Base-by-base conservation (phyloP, 2,113 vertebrate species). In the Macheiramphus alcinus region DNA sequence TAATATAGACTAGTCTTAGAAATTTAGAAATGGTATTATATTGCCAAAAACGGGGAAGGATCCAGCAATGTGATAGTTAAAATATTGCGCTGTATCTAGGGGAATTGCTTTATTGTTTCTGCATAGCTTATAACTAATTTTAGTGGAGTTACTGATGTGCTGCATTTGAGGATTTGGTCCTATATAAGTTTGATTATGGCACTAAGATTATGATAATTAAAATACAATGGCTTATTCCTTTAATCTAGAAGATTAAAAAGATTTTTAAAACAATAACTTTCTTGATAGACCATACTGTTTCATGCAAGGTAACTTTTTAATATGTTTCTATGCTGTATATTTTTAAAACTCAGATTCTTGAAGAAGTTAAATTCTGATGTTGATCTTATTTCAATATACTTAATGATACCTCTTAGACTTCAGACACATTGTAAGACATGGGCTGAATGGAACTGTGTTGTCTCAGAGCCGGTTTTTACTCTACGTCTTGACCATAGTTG, bases 21-120 rank as follows among this genome's bases (percentile, higher is more conserved):
- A 7, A 0, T 6, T 43, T 10, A 45, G 21, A 45, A 25, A 22
- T 4, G 40, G 4, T 15, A 5, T 25, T 45, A 7, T 5, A 11
- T 8, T 29, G 22, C 26, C 58, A 19, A 7, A 61, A 58, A 22
- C 2, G 17, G 34, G 61, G n/a, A 42, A 36, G 47, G 48, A 16
- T 20, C 61, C 50, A 42, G 45, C 48, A 22, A 4, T 1, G 26
- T 6, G 43, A 9, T 4, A 20, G n/a, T 50, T 38, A 55, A 63
- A 55, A 19, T 10, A 16, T 15, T 19, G 59, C 0, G 4, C 50
- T 36, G 1, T 17, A 10, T 34, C 14, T 16, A 22, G 34, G 52
- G 58, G 21, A 67, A 32, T 31, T 21, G 16, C 29, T 16, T 16
- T 8, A 7, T 20, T 2, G 1, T 42, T 59, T 34, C 61, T 71